Conservation (phyloP, 2,797 vertebrate genomes). For the Microtus californicus region DNA sequence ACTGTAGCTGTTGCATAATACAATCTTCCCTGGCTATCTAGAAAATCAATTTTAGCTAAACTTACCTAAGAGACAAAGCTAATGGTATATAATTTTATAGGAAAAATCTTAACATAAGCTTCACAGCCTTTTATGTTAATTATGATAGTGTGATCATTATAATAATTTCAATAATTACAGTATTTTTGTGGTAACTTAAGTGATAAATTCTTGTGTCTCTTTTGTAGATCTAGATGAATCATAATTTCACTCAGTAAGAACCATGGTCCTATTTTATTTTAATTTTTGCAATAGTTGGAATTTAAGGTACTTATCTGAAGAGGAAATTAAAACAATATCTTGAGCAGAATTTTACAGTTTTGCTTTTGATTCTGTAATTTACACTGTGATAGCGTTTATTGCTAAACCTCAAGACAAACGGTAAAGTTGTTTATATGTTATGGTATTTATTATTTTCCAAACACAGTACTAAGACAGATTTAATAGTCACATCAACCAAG, state of each 20-base stretch:
- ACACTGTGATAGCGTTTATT: not conserved
- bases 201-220: not conserved
- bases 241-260: not conserved
- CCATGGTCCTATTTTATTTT: not conserved
- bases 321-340: not conserved
- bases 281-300: not conserved
- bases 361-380: not conserved
- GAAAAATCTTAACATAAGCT: not conserved
- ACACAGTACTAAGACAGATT: not conserved
- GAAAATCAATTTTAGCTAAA: not conserved
- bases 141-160: not conserved
- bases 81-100: conserved; percentile 11
- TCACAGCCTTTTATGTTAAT: not conserved
- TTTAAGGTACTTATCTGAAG: not conserved
- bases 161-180: not conserved
- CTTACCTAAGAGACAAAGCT: not conserved
- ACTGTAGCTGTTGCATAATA: not conserved
- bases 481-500: conserved; percentile 1
- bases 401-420: not conserved
- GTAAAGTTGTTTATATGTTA: conserved; percentile 18
- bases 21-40: not conserved
- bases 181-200: conserved; percentile 12
- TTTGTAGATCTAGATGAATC: not conserved
- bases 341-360: conserved; percentile 17
- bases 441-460: not conserved